Base-by-base conservation (phyloP, 2,888 invertebrate species). In the Limnephilus auricula region DNA sequence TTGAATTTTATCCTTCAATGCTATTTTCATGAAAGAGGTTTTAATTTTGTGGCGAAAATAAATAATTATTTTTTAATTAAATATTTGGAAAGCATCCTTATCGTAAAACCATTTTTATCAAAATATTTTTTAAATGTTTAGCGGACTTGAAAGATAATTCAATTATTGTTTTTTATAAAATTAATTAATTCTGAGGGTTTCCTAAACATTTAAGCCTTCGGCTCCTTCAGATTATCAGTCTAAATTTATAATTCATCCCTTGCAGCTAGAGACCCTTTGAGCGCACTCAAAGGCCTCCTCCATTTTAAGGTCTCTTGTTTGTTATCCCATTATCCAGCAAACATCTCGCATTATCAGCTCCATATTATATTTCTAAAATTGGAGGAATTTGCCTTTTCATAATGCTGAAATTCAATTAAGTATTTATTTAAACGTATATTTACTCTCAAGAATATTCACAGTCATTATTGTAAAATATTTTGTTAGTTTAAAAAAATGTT, bases 201-300 rank as follows among this genome's bases (percentile, higher is more conserved):
- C 6, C 80, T 31, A 80, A n/a, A 15, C 31, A 31, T 80, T 31
- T 5, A 32, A 82, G 82, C 34, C 82, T 82, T 82, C 82, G 25
- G 18, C 50, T 65, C 50, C 25, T 25, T 25, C 50, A 65, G 4
- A 82, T 82, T 82, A 32, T 82, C 6, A 18, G 82, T 32, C 18
- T 31, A 82, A 9, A 31, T 82, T 82, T 85, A 85, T 40, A 45
- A 40, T 85, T 85, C 85, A 85, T 45, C 85, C 84, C 84, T 45
- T 85, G 85, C 85, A 85, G 40, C 31, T 9, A 45, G 40, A 25
- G 40, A 45, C 31, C 85, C 85, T 85, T 85, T 85, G 85, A 45
- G 45, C 45, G 34, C 82, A 31, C 15, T 31, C 82, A 82, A 80
- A 80, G 34, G 4, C 82, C 82, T 82, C 18, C 82, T 31, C 15